phyloP scores from a whole-genome alignment of 2,888 invertebrate genomes.

The Adelognathus sp. region DNA sequence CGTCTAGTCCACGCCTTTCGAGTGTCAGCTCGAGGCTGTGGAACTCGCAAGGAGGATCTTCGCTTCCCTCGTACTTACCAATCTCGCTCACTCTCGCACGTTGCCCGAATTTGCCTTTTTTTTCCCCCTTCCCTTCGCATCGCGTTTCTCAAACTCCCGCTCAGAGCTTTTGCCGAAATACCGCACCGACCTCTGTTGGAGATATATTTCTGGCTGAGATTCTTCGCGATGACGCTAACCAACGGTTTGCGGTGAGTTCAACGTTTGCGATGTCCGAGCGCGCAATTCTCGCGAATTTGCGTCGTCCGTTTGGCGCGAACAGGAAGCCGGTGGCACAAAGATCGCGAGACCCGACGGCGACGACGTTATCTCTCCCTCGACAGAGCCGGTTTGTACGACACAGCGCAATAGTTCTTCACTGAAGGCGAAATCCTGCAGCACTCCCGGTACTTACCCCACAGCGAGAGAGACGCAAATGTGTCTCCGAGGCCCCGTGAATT shows the following conservation, averaged over 20 bases:
- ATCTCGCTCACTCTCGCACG: slow-evolving; percentile 4
- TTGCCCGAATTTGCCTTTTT: neutral
- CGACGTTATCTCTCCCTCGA: slow-evolving; percentile 31
- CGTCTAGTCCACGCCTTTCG: slow-evolving; percentile 61
- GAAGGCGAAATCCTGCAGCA: slow-evolving; percentile 26
- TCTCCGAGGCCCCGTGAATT: slow-evolving; percentile 37
- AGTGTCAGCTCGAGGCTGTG: slow-evolving; percentile 51
- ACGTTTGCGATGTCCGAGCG: slow-evolving; percentile 40
- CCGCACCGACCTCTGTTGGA: slow-evolving; percentile 3
- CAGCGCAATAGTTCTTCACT: slow-evolving; percentile 37
- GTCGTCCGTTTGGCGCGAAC: slow-evolving; percentile 44
- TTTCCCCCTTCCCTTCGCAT: slow-evolving; percentile 20
- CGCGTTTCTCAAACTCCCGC: slow-evolving; percentile 7
- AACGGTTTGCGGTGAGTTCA: slow-evolving; percentile 20
- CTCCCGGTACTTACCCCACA: neutral
- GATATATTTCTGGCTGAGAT: slow-evolving; percentile 41
- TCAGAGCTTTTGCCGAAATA: slow-evolving; percentile 45
- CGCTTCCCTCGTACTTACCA: neutral
- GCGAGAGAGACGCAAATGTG: slow-evolving; percentile 28
- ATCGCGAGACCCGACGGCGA: slow-evolving; percentile 19
- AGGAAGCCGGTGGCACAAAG: slow-evolving; percentile 43
- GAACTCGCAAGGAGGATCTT: slow-evolving; percentile 55
- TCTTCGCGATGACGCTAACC: slow-evolving; percentile 23
- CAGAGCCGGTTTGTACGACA: slow-evolving; percentile 26
- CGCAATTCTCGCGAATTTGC: neutral